These are phyloP conservation scores for Teleopsis dalmanni DNA, from an alignment of 1,140 invertebrate species.

Conservation along the genomic window DNA sequence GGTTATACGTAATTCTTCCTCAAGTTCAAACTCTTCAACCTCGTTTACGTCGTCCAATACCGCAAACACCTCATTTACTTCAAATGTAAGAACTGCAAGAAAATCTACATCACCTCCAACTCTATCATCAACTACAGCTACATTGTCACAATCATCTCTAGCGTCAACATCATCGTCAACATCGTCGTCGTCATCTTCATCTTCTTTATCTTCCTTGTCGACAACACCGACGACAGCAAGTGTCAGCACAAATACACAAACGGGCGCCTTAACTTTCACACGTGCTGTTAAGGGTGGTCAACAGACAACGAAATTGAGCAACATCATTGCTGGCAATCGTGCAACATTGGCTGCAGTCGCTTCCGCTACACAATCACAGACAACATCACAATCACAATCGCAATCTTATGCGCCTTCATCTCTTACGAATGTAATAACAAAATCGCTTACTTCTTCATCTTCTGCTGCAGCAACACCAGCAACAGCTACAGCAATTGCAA, in stretches of 20 bases:
- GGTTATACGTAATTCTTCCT: slow-evolving; percentile 37
- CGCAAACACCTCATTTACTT: slow-evolving; percentile 6
- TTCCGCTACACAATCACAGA: not conserved
- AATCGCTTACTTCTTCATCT: not conserved
- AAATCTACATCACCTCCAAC: not conserved
- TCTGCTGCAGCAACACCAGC: slow-evolving; percentile 5
- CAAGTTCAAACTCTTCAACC: slow-evolving; percentile 2
- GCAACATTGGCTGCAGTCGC: not conserved
- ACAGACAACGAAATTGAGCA: slow-evolving; percentile 10
- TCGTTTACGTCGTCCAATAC: slow-evolving; percentile 9
- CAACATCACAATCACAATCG: too few species aligned
- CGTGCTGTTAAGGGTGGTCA: slow-evolving; percentile 15
- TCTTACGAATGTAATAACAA: too few species aligned
- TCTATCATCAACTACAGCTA: not conserved
- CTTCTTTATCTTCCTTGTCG: slow-evolving; percentile 2
- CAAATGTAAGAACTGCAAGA: not conserved
- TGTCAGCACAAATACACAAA: slow-evolving; percentile 13
- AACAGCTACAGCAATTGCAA: slow-evolving; percentile 1
- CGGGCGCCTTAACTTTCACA: slow-evolving; percentile 27
- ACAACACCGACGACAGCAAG: slow-evolving; percentile 8
- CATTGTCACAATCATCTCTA: slow-evolving; percentile 1
- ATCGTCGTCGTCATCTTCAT: slow-evolving; percentile 6
- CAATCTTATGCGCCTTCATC: too few species aligned
- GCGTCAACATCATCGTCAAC: slow-evolving; percentile 4
- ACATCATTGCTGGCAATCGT: slow-evolving; percentile 7